phyloP scores from a whole-genome alignment of 1,140 invertebrate genomes.

The Aplysia californica region DNA sequence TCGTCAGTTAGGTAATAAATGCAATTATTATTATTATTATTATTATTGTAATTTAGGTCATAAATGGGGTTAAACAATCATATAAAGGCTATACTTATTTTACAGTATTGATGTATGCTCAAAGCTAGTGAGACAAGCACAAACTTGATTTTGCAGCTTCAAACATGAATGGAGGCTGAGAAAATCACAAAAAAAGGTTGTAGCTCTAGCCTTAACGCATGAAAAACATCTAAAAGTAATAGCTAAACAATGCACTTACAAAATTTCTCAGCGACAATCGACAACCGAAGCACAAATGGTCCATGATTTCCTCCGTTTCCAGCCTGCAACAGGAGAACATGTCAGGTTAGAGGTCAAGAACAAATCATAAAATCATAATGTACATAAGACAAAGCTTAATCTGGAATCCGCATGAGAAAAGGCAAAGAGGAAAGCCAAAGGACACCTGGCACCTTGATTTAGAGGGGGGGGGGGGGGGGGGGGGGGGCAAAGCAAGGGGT shows the following conservation, averaged over 20 bases:
- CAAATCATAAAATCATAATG: too few species aligned
- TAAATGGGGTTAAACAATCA: too few species aligned
- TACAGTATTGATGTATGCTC: neutral
- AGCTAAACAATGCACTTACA: conserved; percentile 5
- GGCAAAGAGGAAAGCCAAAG: neutral
- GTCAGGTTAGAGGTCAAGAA: neutral
- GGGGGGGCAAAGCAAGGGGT: too few species aligned
- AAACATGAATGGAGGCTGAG: neutral
- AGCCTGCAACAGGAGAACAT: neutral
- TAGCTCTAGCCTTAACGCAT: too few species aligned
- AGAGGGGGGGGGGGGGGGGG: too few species aligned
- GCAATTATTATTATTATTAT: too few species aligned
- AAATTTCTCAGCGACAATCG: conserved; percentile 16
- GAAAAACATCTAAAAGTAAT: neutral
- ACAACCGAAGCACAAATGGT: conserved; percentile 28
- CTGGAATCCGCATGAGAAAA: neutral
- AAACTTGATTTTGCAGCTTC: neutral
- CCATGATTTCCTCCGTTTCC: too few species aligned
- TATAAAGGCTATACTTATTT: neutral
- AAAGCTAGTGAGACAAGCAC: neutral
- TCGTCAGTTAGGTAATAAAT: too few species aligned
- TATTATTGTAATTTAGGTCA: too few species aligned
- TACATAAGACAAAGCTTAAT: neutral
- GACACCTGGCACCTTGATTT: neutral
- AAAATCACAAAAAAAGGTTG: neutral